A percentile compares a stretch with the other conserved stretches of the same genome.
phyloP scores from a whole-genome alignment of 2,113 vertebrate species.

The Brachypteracias leptosomus region DNA sequence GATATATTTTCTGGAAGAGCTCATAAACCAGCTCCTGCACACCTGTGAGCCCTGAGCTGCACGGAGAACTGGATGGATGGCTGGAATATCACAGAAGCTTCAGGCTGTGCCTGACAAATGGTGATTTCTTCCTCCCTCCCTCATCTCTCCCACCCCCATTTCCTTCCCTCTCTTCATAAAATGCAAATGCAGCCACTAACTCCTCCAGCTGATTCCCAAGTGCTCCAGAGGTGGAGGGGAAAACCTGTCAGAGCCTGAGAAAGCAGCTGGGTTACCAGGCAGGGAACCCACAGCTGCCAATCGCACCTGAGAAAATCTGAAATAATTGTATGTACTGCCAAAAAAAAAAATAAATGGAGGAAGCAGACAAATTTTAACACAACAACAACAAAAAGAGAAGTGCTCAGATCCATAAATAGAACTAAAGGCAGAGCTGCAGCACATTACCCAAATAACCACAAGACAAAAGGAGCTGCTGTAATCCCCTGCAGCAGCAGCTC shows the following conservation, averaged over 20 bases:
- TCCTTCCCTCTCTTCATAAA: neutral
- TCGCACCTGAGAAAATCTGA: neutral
- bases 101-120: neutral
- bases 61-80: neutral
- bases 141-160: neutral
- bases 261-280: neutral
- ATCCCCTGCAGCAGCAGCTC: neutral
- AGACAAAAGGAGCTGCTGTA: neutral
- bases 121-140: neutral
- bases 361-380: neutral
- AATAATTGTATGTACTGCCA: neutral
- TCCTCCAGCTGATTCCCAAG: neutral
- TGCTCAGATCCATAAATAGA: neutral
- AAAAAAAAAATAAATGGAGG: neutral
- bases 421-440: neutral
- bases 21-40: neutral
- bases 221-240: neutral
- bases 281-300: constrained; percentile 7
- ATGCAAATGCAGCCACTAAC: constrained; percentile 6
- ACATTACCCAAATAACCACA: neutral
- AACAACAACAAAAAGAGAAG: neutral
- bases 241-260: neutral
- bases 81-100: neutral
- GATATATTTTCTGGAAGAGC: neutral
- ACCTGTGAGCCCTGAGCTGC: neutral